phyloP scores from a whole-genome alignment of 2,888 invertebrate species.

The Lasioglossum morio region DNA sequence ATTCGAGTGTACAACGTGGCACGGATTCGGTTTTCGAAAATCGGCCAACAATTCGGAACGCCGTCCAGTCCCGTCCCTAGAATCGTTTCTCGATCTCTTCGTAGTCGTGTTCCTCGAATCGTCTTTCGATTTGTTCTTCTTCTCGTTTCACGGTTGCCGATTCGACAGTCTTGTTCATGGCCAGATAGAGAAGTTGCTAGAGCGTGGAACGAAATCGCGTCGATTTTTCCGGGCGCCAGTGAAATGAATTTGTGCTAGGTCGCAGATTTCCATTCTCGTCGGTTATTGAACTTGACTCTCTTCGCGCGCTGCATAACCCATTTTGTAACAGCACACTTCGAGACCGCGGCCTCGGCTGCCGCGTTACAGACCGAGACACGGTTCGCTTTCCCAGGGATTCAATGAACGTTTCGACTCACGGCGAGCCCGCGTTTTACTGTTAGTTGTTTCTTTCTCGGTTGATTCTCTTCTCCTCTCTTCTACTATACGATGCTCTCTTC shows the following conservation, averaged over 20 bases:
- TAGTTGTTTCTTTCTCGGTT: not conserved
- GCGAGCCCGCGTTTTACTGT: slow-evolving; percentile 9
- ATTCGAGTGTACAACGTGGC: not conserved
- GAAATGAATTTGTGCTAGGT: slow-evolving; percentile 60
- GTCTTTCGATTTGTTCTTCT: not conserved
- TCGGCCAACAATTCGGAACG: not conserved
- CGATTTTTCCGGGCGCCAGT: slow-evolving; percentile 45
- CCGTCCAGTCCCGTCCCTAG: no score
- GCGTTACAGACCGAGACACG: slow-evolving; percentile 13
- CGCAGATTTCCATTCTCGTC: slow-evolving; percentile 57
- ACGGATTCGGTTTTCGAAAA: not conserved
- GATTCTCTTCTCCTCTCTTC: not conserved
- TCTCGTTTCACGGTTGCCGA: not conserved
- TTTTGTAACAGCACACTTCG: slow-evolving; percentile 84
- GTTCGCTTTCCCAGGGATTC: slow-evolving; percentile 12
- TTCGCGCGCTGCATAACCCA: slow-evolving; percentile 84
- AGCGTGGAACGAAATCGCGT: slow-evolving; percentile 48
- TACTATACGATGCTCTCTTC: not conserved
- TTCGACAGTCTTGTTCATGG: slow-evolving; percentile 1
- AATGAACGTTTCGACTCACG: not conserved
- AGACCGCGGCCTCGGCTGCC: slow-evolving; percentile 52
- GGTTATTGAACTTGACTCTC: slow-evolving; percentile 82
- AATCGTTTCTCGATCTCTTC: no score
- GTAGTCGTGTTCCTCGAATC: no score
- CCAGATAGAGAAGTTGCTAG: slow-evolving; percentile 33